These are phyloP conservation scores for Chionoecetes opilio DNA, from an alignment of 1,140 invertebrate species.

Conservation along the genomic window DNA sequence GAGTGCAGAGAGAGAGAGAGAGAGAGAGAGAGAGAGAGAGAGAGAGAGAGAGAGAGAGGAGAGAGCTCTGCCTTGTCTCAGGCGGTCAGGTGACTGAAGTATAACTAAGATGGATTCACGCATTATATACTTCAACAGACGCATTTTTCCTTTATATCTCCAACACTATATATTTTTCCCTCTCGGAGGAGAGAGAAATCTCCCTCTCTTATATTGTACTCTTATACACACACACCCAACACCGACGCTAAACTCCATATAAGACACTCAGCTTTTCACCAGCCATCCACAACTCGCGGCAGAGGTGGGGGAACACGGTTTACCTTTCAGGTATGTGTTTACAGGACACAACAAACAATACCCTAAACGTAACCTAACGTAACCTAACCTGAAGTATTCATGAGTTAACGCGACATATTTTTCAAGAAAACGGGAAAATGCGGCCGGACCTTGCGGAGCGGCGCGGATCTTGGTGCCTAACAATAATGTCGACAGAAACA, in stretches of 20 bases:
- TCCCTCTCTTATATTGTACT: neutral
- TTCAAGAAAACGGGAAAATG: no score
- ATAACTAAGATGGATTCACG: no score
- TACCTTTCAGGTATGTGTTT: conserved; percentile 10
- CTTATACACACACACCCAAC: neutral
- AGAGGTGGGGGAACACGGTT: conserved; percentile 2
- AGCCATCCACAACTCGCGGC: neutral
- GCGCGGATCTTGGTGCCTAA: neutral
- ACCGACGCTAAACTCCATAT: neutral
- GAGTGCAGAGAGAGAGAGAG: conserved; percentile 60
- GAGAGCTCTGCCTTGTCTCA: neutral
- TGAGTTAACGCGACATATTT: no score
- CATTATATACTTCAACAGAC: neutral
- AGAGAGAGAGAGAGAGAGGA: conserved; percentile 59
- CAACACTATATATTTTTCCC: neutral
- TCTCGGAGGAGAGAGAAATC: no score
- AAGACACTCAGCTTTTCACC: neutral
- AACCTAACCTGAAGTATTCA: no score
- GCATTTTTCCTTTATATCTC: neutral
- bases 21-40: conserved; percentile 58
- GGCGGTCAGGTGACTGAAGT: no score
- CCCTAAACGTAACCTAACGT: neutral
- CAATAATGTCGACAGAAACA: neutral
- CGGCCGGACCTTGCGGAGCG: neutral
- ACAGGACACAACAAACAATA: conserved; percentile 3